Evolutionary conservation across 2,797 vertebrate genomes (phyloP).

Genomic region (Sternotherus odoratus): DNA sequence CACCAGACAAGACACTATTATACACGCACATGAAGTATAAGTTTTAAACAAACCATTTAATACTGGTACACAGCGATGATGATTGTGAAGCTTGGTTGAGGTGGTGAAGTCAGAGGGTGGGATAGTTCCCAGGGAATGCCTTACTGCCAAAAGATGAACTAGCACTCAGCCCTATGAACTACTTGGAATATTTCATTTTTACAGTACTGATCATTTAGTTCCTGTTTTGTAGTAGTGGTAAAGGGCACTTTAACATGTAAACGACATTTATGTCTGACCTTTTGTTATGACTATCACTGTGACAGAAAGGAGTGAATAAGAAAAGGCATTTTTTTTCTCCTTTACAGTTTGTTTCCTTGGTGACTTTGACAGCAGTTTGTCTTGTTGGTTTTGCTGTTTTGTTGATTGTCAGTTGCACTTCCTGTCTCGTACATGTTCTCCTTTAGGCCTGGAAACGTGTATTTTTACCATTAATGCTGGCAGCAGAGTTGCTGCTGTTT

Average conservation of each 20-base stretch:
- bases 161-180: background rate
- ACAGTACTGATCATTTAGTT: background rate
- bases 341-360: background rate
- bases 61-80: too few relatives aligned
- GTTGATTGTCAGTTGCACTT: background rate
- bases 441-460: background rate
- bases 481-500: background rate
- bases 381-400: background rate
- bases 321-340: constrained; percentile 6
- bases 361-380: background rate
- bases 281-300: background rate
- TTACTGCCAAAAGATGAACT: too few relatives aligned
- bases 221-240: background rate
- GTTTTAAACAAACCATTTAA: too few relatives aligned
- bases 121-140: too few relatives aligned
- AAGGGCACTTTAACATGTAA: background rate
- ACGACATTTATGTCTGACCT: fast-evolving
- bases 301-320: fast-evolving
- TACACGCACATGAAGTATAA: too few relatives aligned
- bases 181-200: background rate
- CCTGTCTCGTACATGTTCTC: background rate
- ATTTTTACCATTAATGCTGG: background rate
- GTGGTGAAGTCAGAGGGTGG: too few relatives aligned
- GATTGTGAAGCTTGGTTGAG: too few relatives aligned
- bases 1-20: too few relatives aligned